Evolutionary conservation across 2,113 vertebrate genomes (phyloP).

Genomic region (Myotis lucifugus): DNA sequence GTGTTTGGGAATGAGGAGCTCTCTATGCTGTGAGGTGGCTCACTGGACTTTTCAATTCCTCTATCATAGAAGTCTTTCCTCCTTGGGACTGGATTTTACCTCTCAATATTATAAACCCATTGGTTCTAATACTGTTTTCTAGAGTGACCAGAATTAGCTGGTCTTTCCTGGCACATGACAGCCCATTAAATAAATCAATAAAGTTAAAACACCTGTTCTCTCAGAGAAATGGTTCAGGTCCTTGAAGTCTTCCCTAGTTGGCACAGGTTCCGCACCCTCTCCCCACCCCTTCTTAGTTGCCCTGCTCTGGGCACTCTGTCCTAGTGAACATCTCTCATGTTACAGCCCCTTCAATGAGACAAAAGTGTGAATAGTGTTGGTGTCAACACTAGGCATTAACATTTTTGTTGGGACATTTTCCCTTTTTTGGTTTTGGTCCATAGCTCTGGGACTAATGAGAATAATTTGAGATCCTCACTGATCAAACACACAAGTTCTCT

Average conservation of each 20-base stretch:
- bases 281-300: neutral
- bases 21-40: neutral
- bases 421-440: neutral
- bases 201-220: neutral
- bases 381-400: neutral
- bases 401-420: neutral
- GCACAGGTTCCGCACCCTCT: neutral
- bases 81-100: neutral
- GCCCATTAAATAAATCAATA: neutral
- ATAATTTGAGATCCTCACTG: neutral
- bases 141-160: neutral
- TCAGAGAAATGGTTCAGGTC: neutral
- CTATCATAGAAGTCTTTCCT: constrained; percentile 33
- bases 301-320: neutral
- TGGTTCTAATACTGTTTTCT: constrained; percentile 24
- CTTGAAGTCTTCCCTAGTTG: neutral
- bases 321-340: neutral
- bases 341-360: neutral
- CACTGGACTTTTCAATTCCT: constrained; percentile 19
- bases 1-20: neutral
- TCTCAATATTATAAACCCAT: neutral
- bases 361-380: neutral
- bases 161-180: neutral
- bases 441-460: neutral
- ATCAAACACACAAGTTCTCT: neutral